Conservation (phyloP, 2,888 invertebrate genomes). For the Acleris sparsana region DNA sequence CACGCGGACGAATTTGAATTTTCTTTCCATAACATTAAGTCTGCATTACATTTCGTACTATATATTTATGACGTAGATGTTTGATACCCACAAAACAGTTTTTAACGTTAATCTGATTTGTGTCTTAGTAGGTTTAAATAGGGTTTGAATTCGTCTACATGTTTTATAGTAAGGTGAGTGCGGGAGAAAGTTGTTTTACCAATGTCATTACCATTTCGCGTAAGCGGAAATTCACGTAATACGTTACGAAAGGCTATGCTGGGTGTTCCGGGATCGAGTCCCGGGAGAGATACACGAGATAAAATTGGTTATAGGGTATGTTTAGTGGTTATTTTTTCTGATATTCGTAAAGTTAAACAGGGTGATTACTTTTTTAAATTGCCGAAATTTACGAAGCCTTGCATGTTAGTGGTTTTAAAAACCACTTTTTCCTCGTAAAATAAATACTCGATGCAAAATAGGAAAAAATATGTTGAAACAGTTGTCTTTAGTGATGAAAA, state of each 20-base stretch:
- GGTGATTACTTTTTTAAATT: too few relatives aligned
- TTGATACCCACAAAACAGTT: conserved; percentile 17
- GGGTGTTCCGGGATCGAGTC: conserved; percentile 21
- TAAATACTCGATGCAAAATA: too few relatives aligned
- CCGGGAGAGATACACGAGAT: neutral
- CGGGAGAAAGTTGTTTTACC: conserved; percentile 31
- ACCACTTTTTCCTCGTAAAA: too few relatives aligned
- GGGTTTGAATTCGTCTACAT: neutral
- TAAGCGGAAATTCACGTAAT: conserved; percentile 32
- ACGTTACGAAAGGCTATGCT: conserved; percentile 23
- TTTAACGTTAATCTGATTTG: neutral
- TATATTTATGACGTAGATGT: conserved; percentile 28
- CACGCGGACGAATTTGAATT: conserved; percentile 29
- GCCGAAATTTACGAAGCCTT: too few relatives aligned
- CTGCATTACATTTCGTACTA: conserved; percentile 22
- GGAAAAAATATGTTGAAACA: too few relatives aligned
- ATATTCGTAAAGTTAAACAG: too few relatives aligned
- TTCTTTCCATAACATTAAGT: conserved; percentile 31
- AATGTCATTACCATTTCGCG: conserved; percentile 37
- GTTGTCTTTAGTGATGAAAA: too few relatives aligned
- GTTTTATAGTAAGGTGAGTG: conserved; percentile 15
- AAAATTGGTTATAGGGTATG: neutral
- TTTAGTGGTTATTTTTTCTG: too few relatives aligned
- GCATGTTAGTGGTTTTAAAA: too few relatives aligned
- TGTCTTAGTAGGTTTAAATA: neutral